A percentile compares a stretch with the other conserved stretches of the same genome.
Conservation (phyloP, 2,888 invertebrate genomes). For the Leucozona laternaria region DNA sequence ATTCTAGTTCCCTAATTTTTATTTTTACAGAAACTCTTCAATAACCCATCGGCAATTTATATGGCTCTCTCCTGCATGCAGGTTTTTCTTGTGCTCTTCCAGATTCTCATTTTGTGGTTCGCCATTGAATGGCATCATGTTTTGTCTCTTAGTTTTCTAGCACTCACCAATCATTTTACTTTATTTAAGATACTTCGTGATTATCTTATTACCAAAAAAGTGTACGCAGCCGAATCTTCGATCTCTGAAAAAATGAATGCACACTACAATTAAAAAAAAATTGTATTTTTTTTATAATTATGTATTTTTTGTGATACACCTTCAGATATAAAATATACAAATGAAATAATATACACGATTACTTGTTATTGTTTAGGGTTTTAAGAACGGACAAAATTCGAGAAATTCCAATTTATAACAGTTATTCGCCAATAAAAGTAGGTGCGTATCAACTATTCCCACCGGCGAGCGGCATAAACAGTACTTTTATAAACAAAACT, state of each 20-base stretch:
- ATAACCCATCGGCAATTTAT: conserved; percentile 91
- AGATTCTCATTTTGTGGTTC: conserved; percentile 91
- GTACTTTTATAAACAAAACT: too few species aligned
- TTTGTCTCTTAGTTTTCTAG: conserved; percentile 91
- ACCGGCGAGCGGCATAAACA: too few species aligned
- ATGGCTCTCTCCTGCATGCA: conserved; percentile 90
- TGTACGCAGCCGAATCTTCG: conserved; percentile 85
- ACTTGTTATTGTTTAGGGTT: neutral
- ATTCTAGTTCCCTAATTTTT: conserved; percentile 10
- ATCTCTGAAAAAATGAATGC: conserved; percentile 78
- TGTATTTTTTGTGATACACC: conserved; percentile 47
- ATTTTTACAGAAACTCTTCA: conserved; percentile 91
- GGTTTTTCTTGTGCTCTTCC: conserved; percentile 88
- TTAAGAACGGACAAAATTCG: too few species aligned
- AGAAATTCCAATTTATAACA: too few species aligned
- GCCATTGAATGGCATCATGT: conserved; percentile 96
- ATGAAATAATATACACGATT: neutral
- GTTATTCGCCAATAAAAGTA: too few species aligned
- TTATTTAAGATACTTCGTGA: conserved; percentile 95
- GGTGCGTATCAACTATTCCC: too few species aligned
- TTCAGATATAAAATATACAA: conserved; percentile 38
- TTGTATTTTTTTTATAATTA: neutral
- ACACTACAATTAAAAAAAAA: conserved; percentile 73
- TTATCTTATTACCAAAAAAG: conserved; percentile 92
- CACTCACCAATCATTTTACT: conserved; percentile 96